Base-by-base conservation (phyloP, 2,797 vertebrate genomes). In the Botia almorhae region DNA sequence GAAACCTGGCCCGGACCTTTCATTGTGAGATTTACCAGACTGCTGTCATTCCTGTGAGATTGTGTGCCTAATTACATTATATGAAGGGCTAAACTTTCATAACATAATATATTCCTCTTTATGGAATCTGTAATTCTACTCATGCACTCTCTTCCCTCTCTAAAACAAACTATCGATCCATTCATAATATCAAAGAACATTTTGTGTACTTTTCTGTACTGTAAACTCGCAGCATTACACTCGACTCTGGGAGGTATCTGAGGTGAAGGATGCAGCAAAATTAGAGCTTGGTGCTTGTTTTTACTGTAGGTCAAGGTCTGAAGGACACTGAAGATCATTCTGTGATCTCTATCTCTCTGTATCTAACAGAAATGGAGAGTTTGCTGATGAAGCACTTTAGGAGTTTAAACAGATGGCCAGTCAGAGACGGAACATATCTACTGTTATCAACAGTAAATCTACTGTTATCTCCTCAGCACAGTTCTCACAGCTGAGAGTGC, bases 361-460 rank as follows among this genome's bases (percentile, higher is more conserved):
- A 60, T 81, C 65, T 55, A 55, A 74, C 50, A 39, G 46, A 61
- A 65, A 75, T 58, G 7, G 55, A 26, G 63, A 29, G 53, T 23
- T 78, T 85, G 78, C 71, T 81, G 78, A 83, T 78, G 71, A 67
- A 63, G 71, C 81, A 76, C 53, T 26, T 69, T 48, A 74, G 73
- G 48, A 70, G 51, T 50, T 85, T 39, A 74, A 76, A 71, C 64
- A 67, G 74, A 81, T 73, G 81, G 70, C 74, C 70, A 51, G 76
- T 53, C 68, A 63, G 19, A 10, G 70, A 72, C 61, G 64, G 33
- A 53, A 63, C 46, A 4, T 13, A 26, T 48, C 60, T 19, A 43
- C 16, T 50, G 21, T 79, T 55, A 64, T 46, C 56, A 53, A 53
- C 26, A 53, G 33, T 63, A 79, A 79, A 71, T 56, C 23, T 26